These are phyloP conservation scores for Lasioglossum zephyrum DNA, from an alignment of 2,888 invertebrate genomes.

Conservation along the genomic window DNA sequence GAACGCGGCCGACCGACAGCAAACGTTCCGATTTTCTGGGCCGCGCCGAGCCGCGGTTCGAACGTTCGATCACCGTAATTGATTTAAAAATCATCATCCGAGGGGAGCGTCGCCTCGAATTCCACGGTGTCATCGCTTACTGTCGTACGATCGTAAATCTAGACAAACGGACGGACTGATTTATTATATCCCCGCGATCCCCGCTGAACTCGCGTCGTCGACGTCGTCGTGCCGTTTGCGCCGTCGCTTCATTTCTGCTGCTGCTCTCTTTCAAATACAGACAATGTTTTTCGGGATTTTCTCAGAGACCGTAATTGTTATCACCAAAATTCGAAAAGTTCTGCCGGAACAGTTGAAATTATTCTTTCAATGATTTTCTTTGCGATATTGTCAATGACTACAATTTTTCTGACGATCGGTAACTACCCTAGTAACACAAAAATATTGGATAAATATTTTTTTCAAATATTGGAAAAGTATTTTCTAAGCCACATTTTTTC, in stretches of 20 bases:
- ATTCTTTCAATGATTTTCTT: not conserved
- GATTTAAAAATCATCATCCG: not conserved
- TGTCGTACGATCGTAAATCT: slow-evolving; percentile 34
- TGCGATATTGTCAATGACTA: too few species aligned
- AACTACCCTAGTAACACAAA: too few species aligned
- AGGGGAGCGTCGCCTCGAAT: slow-evolving; percentile 1
- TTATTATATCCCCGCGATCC: slow-evolving; percentile 46
- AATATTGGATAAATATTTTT: too few species aligned
- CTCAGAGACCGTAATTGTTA: too few species aligned
- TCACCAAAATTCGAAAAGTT: not conserved
- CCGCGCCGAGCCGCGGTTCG: not conserved
- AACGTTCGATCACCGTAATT: slow-evolving; percentile 12
- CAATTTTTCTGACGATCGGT: too few species aligned
- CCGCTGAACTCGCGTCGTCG: slow-evolving; percentile 16
- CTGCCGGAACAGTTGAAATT: not conserved
- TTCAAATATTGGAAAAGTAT: too few species aligned
- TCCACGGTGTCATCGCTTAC: slow-evolving; percentile 5
- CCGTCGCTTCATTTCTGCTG: not conserved
- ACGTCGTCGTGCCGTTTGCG: not conserved
- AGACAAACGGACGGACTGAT: slow-evolving; percentile 44
- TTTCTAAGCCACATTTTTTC: too few species aligned
- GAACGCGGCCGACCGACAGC: not conserved
- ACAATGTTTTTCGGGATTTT: not conserved
- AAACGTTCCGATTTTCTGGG: not conserved
- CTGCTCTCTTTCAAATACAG: not conserved